Evolutionary conservation across 2,797 vertebrate species (phyloP).

Genomic region (Melanotaenia parkinsoni): DNA sequence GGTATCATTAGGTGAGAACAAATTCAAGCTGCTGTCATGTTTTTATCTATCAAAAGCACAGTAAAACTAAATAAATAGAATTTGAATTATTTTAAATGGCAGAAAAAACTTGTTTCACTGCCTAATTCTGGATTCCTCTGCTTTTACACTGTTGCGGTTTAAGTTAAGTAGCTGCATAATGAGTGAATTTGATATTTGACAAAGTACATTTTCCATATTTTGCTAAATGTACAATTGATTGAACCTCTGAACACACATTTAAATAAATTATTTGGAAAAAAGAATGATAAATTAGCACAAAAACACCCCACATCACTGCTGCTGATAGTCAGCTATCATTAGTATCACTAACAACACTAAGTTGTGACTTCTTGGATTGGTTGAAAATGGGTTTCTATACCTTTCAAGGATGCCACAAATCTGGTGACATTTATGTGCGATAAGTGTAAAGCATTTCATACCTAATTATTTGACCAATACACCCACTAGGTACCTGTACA

Average conservation of each 20-base stretch:
- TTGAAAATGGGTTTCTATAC: too few relatives aligned
- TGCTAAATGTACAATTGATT: not conserved
- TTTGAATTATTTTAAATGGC: not conserved
- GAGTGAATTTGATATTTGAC: not conserved
- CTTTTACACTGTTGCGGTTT: not conserved
- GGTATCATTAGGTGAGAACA: not conserved
- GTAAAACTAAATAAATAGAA: conserved; percentile 18
- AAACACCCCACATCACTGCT: not conserved
- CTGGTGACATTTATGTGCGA: too few relatives aligned
- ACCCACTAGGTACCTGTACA: too few relatives aligned
- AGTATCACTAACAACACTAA: not conserved
- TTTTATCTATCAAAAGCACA: conserved; percentile 14
- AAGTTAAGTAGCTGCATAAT: not conserved
- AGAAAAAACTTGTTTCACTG: not conserved
- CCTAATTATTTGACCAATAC: too few relatives aligned
- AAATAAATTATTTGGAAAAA: not conserved
- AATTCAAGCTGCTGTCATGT: not conserved
- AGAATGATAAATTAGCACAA: not conserved
- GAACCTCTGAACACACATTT: not conserved
- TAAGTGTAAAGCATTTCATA: too few relatives aligned
- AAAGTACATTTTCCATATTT: not conserved
- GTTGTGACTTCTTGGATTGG: too few relatives aligned
- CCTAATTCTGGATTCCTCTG: not conserved
- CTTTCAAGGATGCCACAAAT: too few relatives aligned
- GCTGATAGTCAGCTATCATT: not conserved